Conservation (phyloP, 2,888 invertebrate species). For the Drosophila aldrichi region DNA sequence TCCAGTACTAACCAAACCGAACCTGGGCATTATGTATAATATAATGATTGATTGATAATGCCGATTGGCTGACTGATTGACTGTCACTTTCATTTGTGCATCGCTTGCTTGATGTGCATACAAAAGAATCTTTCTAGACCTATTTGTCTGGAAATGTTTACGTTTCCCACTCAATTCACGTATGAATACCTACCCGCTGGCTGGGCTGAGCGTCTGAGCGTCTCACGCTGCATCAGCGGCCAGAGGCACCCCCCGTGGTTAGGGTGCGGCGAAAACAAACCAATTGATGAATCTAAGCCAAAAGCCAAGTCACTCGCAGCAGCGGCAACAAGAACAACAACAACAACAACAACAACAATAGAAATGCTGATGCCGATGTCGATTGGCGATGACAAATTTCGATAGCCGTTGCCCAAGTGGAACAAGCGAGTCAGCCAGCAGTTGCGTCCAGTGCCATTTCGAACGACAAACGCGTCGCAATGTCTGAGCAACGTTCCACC, state of each 20-base stretch:
- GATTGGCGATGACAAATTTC: slow-evolving; percentile 29
- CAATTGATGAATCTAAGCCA: slow-evolving; percentile 21
- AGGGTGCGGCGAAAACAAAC: slow-evolving; percentile 10
- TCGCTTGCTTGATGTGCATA: background rate
- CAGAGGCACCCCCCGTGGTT: background rate
- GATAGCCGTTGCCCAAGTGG: slow-evolving; percentile 19
- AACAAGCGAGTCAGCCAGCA: slow-evolving; percentile 21
- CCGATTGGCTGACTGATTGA: slow-evolving; percentile 2
- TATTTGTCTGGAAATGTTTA: background rate
- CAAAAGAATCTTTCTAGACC: background rate
- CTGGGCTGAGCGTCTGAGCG: background rate
- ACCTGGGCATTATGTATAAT: no score
- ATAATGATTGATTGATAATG: background rate
- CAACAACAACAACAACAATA: slow-evolving; percentile 6
- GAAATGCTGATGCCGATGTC: slow-evolving; percentile 42
- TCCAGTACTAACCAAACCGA: no score
- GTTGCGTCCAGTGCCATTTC: slow-evolving; percentile 62
- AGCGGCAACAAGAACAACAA: slow-evolving; percentile 3
- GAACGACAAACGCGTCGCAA: slow-evolving; percentile 61
- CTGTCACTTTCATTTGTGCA: background rate
- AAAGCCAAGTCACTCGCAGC: slow-evolving; percentile 13
- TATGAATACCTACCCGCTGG: background rate
- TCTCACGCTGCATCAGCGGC: background rate
- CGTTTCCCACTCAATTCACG: background rate
- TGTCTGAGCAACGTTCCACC: slow-evolving; percentile 43